Percentiles rank a stretch among this genome's conserved stretches.
These are phyloP conservation scores for Festucalex cinctus DNA, from an alignment of 2,113 vertebrate species.

Conservation along the genomic window DNA sequence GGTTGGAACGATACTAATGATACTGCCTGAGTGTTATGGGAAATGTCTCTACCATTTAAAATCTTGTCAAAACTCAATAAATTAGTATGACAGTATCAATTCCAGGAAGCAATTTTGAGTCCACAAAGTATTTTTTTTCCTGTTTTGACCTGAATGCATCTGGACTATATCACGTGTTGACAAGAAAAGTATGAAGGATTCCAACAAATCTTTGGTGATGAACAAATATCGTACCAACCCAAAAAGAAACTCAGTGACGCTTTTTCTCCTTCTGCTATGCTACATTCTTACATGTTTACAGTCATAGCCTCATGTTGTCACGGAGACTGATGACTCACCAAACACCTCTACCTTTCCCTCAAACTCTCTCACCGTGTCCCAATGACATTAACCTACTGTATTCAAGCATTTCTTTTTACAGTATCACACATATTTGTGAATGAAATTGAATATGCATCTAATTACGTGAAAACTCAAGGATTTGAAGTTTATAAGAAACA, in stretches of 20 bases:
- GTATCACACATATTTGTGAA: background rate
- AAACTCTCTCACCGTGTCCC: constrained; percentile 55
- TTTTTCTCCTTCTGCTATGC: constrained; percentile 23
- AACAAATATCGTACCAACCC: constrained; percentile 57
- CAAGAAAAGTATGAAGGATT: background rate
- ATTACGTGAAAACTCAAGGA: background rate
- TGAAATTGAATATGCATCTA: background rate
- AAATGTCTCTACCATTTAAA: background rate
- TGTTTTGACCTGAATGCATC: background rate
- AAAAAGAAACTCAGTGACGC: constrained; percentile 7
- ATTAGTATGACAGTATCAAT: background rate
- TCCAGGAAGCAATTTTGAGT: background rate
- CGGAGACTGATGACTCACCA: constrained; percentile 33
- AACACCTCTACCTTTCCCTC: constrained; percentile 8
- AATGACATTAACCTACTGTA: constrained; percentile 32
- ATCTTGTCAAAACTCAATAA: background rate
- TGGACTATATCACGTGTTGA: background rate
- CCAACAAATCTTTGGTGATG: background rate
- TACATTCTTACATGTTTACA: constrained; percentile 10
- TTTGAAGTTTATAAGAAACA: background rate
- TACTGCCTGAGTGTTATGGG: background rate
- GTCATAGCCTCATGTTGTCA: constrained; percentile 23
- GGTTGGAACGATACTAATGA: constrained; percentile 61
- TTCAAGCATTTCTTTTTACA: background rate
- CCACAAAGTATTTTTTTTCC: too few relatives aligned